Conservation (phyloP, 2,888 invertebrate genomes). For the Lypha dubia region DNA sequence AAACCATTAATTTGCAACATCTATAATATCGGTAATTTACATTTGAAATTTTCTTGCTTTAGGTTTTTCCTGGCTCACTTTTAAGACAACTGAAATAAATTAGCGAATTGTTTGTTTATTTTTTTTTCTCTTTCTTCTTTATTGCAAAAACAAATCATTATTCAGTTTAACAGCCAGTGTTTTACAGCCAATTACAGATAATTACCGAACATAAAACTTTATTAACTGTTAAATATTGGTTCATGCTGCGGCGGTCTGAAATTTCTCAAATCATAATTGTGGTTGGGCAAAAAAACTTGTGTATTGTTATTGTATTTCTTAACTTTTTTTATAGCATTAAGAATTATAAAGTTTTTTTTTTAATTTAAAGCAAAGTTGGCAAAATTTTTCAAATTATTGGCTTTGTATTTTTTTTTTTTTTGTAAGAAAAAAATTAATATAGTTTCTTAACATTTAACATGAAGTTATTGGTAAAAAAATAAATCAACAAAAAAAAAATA, state of each 20-base stretch:
- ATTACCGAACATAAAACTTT: constrained; percentile 56
- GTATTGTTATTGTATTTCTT: constrained; percentile 34
- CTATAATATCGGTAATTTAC: constrained; percentile 27
- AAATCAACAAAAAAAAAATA: not conserved
- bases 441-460: constrained; percentile 18
- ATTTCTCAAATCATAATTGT: constrained; percentile 33
- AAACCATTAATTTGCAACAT: not conserved
- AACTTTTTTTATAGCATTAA: constrained; percentile 1
- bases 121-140: too few relatives aligned
- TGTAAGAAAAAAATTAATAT: not conserved
- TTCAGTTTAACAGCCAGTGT: not conserved
- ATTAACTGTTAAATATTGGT: constrained; percentile 55
- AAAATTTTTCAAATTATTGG: constrained; percentile 19
- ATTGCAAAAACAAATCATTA: not conserved
- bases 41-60: not conserved
- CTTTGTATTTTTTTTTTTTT: not conserved
- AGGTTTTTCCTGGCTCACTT: constrained; percentile 18
- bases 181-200: constrained; percentile 59
- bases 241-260: constrained; percentile 7
- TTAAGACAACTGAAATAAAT: constrained; percentile 18
- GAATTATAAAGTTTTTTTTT: constrained; percentile 11
- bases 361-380: constrained; percentile 13
- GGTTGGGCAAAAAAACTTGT: constrained; percentile 7
- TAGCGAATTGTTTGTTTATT: constrained; percentile 11
- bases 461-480: constrained; percentile 16